Evolutionary conservation across 2,113 vertebrate species (phyloP).

Genomic region (Carollia perspicillata): DNA sequence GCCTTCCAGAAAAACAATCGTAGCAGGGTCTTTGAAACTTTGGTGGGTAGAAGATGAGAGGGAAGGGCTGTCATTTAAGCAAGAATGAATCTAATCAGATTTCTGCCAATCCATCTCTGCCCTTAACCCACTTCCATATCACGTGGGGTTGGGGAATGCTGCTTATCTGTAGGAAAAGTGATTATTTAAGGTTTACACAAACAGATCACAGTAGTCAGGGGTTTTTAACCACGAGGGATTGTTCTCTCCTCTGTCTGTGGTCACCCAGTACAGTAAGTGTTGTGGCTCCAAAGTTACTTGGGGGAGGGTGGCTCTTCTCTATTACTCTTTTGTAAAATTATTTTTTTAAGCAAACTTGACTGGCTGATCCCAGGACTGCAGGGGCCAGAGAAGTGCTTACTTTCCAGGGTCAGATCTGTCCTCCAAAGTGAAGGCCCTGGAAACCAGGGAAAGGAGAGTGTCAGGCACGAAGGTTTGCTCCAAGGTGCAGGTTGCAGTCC

Average conservation of each 20-base stretch:
- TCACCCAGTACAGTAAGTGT: background rate
- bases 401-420: background rate
- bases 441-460: background rate
- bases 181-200: background rate
- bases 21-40: conserved; percentile 78
- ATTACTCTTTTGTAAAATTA: background rate
- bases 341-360: background rate
- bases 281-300: background rate
- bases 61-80: conserved; percentile 81
- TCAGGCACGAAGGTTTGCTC: background rate
- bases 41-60: background rate
- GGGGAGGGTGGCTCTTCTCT: background rate
- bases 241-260: background rate
- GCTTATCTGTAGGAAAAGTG: background rate
- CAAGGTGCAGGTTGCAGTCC: accelerated
- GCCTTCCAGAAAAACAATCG: conserved; percentile 75
- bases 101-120: conserved; percentile 67
- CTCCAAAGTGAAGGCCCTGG: background rate
- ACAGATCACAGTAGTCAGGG: background rate
- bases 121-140: conserved; percentile 73
- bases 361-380: background rate
- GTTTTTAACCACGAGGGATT: background rate
- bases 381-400: background rate
- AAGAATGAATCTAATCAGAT: conserved; percentile 83
- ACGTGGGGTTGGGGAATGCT: background rate